Evolutionary conservation across 2,797 vertebrate species (phyloP).

Genomic region (Tamandua tetradactyla): DNA sequence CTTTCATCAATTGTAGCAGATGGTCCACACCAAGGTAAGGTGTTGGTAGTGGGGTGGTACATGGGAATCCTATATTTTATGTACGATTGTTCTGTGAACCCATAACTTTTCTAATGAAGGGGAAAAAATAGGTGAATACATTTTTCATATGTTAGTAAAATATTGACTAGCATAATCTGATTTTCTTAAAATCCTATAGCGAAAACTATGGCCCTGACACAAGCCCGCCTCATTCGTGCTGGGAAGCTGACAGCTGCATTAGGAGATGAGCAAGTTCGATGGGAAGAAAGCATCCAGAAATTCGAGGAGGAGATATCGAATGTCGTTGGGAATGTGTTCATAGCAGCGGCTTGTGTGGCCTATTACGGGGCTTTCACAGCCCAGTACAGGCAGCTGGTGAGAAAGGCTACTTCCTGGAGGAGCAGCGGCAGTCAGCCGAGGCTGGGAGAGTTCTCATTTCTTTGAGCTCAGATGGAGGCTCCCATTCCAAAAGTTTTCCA

Average conservation of each 20-base stretch:
- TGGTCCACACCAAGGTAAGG: too few species aligned
- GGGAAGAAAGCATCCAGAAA: conserved; percentile 89
- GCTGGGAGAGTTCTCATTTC: not conserved
- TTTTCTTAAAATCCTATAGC: conserved; percentile 79
- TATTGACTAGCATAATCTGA: not conserved
- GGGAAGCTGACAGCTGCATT: conserved; percentile 90
- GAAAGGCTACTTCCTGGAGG: not conserved
- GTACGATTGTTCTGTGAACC: too few species aligned
- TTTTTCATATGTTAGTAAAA: not conserved
- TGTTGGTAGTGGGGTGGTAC: too few species aligned
- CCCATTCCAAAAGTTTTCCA: not conserved
- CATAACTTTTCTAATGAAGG: too few species aligned
- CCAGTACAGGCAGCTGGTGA: conserved; percentile 88
- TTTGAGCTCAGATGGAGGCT: not conserved
- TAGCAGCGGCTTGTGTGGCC: conserved; percentile 91
- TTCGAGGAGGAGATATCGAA: conserved; percentile 90
- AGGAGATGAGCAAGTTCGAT: conserved; percentile 90
- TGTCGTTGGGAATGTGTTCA: conserved; percentile 91
- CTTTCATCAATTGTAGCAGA: too few species aligned
- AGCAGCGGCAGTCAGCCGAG: not conserved
- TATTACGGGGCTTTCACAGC: conserved; percentile 92
- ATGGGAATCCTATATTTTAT: too few species aligned
- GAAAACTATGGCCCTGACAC: conserved; percentile 88
- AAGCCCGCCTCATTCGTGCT: conserved; percentile 87
- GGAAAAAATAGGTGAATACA: not conserved